Evolutionary conservation across 2,888 invertebrate species (phyloP).

Genomic region (Drosophila diplacantha): DNA sequence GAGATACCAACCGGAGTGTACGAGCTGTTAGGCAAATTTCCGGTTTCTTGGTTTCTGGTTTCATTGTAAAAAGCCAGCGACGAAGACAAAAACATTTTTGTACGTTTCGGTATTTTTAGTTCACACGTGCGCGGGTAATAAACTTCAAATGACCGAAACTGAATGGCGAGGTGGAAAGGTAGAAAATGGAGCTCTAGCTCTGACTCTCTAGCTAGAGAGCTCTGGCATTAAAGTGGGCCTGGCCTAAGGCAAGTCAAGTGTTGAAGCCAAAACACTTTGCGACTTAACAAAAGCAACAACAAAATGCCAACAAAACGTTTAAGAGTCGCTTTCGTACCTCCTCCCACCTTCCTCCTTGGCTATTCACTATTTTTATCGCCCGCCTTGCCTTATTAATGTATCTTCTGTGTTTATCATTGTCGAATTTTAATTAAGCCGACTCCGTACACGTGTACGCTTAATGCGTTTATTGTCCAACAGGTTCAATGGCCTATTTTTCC

Average conservation of each 20-base stretch:
- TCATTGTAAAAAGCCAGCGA: constrained; percentile 53
- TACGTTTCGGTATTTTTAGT: constrained; percentile 72
- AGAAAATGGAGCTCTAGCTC: background rate
- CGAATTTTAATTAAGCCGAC: constrained; percentile 67
- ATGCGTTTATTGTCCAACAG: constrained; percentile 31
- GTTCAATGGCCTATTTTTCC: constrained; percentile 29
- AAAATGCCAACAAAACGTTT: constrained; percentile 26
- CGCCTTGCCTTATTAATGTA: constrained; percentile 58
- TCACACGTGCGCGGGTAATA: constrained; percentile 73
- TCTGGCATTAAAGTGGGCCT: constrained; percentile 48
- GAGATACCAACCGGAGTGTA: constrained; percentile 1
- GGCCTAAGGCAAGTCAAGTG: constrained; percentile 56
- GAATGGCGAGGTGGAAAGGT: constrained; percentile 39
- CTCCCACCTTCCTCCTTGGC: background rate
- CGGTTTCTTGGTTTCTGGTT: constrained; percentile 56
- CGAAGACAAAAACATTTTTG: constrained; percentile 36
- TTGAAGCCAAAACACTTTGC: constrained; percentile 29
- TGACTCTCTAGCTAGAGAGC: constrained; percentile 17
- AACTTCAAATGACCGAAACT: constrained; percentile 68
- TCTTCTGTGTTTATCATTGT: constrained; percentile 63
- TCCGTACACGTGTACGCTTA: constrained; percentile 40
- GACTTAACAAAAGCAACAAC: constrained; percentile 16
- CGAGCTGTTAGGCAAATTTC: constrained; percentile 49
- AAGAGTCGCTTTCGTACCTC: constrained; percentile 25
- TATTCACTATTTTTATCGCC: constrained; percentile 30